Evolutionary conservation across 53 echinoderm and acorn worm genomes (phyloP).

Genomic region (Henricia sp.): DNA sequence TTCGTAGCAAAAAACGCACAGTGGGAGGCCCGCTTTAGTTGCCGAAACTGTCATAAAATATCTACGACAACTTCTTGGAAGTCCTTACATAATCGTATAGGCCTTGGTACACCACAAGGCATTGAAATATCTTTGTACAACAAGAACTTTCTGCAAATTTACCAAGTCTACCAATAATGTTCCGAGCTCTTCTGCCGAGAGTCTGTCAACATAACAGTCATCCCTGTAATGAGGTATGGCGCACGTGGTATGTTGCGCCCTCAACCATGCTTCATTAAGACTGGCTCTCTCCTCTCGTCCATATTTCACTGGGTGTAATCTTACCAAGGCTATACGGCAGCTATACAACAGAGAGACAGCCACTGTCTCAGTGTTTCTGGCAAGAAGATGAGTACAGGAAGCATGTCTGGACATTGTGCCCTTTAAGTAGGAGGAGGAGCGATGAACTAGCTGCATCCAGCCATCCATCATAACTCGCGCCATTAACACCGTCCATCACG

Average conservation of each 20-base stretch:
- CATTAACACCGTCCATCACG: constrained; percentile 61
- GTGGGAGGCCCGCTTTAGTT: no score
- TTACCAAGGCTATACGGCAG: not conserved
- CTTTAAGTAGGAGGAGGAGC: constrained; percentile 32
- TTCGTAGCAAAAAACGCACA: no score
- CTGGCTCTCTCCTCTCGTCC: not conserved
- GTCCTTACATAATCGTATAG: no score
- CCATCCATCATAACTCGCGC: constrained; percentile 61
- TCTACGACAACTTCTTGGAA: no score
- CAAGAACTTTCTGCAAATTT: no score
- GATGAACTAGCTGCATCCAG: constrained; percentile 12
- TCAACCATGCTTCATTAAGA: not conserved
- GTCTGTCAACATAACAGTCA: constrained; percentile 8
- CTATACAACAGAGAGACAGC: not conserved
- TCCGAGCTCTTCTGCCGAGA: no score
- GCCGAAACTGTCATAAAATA: no score
- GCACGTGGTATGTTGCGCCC: constrained; percentile 1
- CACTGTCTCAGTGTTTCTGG: not conserved
- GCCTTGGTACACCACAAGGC: no score
- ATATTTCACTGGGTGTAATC: not conserved
- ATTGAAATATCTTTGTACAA: no score
- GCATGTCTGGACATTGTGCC: constrained; percentile 5
- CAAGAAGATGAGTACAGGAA: constrained; percentile 16
- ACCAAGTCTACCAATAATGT: no score
- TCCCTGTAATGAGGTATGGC: not conserved